Evolutionary conservation across 2,888 invertebrate species (phyloP), one percentile per base, ranked within the genome.

Genomic region (Calliscelio sp.): DNA sequence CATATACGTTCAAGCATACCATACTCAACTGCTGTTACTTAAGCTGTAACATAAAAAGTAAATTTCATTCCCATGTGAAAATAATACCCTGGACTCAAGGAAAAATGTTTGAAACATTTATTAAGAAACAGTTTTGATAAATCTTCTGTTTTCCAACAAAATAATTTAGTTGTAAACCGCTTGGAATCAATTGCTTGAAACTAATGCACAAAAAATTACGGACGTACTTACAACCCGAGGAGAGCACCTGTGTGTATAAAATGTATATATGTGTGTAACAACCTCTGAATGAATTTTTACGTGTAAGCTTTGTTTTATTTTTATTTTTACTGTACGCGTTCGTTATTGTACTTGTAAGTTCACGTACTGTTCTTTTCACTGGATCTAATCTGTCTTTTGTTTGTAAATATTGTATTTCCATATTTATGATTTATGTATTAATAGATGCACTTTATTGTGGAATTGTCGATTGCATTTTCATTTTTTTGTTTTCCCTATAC

Each of bases 191-290:
- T 87, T 70, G 87, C 88, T 88, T 88, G 85, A 87, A 88, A 91
- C 91, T 91, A 90, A 91, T 91, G 88, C 74, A 87, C 81, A 79
- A 55, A 38, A 65, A 51, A n/a, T n/a, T 81, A 85, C 85, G 88
- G 89, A 90, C 90, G 89, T 89, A 91, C 91, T 92, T 92, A 91
- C 92, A 92, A 92, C 88, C 81, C 91, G 91, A 91, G 89, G 86
- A 86, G 89, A 88, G 91, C 90, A 91, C 90, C 87, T 88, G 74
- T 86, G 87, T 87, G 84, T 85, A 86, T 87, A 81, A 89, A 89
- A 87, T 88, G 88, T 90, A 88, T 91, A 88, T 80, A 88, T 88
- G 86, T 86, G 85, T 87, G 89, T 87, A 89, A 89, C 87, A 87
- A 81, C 86, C 77, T 73, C 57, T 81, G 46, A 41, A 32, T 35